Percentiles rank a stretch among this genome's conserved stretches.
Evolutionary conservation across 2,797 vertebrate genomes (phyloP).

Genomic region (Gambusia yucatana): DNA sequence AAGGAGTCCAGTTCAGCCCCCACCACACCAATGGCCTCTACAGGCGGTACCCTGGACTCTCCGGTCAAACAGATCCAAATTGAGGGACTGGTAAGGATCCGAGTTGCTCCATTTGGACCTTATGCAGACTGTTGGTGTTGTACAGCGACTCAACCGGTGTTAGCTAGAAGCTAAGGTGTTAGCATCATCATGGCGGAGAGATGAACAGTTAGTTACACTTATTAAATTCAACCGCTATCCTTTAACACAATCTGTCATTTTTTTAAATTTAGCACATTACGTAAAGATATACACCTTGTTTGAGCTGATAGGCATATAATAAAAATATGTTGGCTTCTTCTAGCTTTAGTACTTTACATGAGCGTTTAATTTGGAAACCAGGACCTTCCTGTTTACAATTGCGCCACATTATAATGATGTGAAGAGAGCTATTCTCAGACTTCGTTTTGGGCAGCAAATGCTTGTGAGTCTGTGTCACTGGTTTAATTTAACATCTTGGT

Average conservation of each 20-base stretch:
- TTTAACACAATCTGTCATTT: background rate
- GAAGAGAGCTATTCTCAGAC: background rate
- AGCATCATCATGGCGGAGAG: constrained; percentile 64
- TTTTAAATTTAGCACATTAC: background rate
- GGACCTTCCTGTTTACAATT: background rate
- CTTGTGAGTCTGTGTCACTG: background rate
- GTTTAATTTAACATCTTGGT: background rate
- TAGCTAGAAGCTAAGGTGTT: constrained; percentile 32
- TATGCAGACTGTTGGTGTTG: accelerated
- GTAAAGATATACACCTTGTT: background rate
- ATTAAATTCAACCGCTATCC: background rate
- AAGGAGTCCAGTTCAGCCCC: constrained; percentile 52
- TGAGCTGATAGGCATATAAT: background rate
- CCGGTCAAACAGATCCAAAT: constrained; percentile 81
- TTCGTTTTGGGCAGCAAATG: background rate
- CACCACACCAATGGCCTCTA: constrained; percentile 42
- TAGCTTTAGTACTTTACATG: background rate
- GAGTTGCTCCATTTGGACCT: accelerated
- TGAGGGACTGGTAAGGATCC: constrained; percentile 76
- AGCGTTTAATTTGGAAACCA: background rate
- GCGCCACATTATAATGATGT: background rate
- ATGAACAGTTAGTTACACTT: background rate
- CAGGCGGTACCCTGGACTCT: constrained; percentile 69
- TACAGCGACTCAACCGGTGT: background rate
- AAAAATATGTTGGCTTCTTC: background rate